Base-by-base conservation (phyloP, 64 coral and sea anemone genomes). In the Catalaphyllia jardinei region DNA sequence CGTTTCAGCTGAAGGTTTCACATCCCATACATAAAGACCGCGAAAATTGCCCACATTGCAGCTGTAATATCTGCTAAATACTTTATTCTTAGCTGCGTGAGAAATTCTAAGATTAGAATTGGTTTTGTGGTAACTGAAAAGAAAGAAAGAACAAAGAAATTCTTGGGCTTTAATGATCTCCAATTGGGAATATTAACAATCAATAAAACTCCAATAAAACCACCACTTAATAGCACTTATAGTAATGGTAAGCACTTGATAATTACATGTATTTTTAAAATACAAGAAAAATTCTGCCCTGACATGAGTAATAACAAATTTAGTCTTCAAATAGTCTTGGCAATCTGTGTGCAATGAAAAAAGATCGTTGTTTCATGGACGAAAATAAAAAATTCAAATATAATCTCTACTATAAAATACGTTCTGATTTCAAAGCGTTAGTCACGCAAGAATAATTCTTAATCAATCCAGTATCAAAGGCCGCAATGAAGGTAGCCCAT, bases 81-180 rank as follows among this genome's bases (percentile, higher is more conserved):
- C 24, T 60, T 80, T 80, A 80, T 80, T 61, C 55, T 61, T 60
- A 35, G 63, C 20, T 39, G 62, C 62, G 62, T 71, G 81, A 33
- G 29, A 84, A 35, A 33, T 82, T 82, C 79, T 62, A 78, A 24
- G 7, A 78, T 78, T 78, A 55, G 46, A 60, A 80, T 2, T 3
- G 29, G 55, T 60, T 60, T 61, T 4, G 75, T 52, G 39, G 75
- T n/a, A 24, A 77, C 29, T 55, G 9, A 14, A 55, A 11, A 11
- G 7, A 55, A 1, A 55, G 52, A 10, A 67, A n/a, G 17, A 67
- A 67, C 64, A 67, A 67, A 67, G 64, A 20, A n/a, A 8, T 67
- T 67, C 20, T 25, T 67, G 25, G 0, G 64, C 20, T 10, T 1
- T n/a, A 67, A n/a, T 67, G 52, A 55, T 8, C 10, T 55, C 9